Conservation (phyloP, 2,797 vertebrate genomes). For the Diglossa cyanea region DNA sequence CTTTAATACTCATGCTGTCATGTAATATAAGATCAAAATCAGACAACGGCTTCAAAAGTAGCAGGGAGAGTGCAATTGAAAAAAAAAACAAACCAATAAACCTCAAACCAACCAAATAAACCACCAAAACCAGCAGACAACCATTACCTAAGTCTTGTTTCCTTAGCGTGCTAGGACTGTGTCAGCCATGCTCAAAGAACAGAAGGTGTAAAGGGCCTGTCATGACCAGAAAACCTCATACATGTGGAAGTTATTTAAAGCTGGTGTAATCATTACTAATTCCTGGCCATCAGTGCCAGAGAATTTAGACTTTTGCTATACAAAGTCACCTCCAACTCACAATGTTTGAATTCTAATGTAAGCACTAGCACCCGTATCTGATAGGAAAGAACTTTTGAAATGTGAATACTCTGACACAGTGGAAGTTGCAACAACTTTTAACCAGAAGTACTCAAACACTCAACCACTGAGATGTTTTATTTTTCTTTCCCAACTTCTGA, state of each 20-base stretch:
- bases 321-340: slow-evolving; percentile 31
- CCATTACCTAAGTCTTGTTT: not conserved
- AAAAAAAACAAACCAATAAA: not conserved
- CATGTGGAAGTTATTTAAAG: not conserved
- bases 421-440: not conserved
- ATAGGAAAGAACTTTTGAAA: slow-evolving; percentile 24
- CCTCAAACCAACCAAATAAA: not conserved
- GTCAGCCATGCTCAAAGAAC: not conserved
- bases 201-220: not conserved
- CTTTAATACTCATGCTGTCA: not conserved
- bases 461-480: not conserved
- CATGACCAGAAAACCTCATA: not conserved
- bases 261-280: not conserved
- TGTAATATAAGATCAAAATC: not conserved
- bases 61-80: not conserved
- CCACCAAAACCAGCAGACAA: not conserved
- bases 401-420: not conserved
- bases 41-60: not conserved
- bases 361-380: not conserved
- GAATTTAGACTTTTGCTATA: not conserved
- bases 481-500: not conserved
- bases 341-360: not conserved
- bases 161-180: not conserved
- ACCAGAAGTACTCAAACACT: not conserved
- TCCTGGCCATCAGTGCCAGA: not conserved